Base-by-base conservation (phyloP, 92 coral and sea anemone genomes). In the Porites evermanni region DNA sequence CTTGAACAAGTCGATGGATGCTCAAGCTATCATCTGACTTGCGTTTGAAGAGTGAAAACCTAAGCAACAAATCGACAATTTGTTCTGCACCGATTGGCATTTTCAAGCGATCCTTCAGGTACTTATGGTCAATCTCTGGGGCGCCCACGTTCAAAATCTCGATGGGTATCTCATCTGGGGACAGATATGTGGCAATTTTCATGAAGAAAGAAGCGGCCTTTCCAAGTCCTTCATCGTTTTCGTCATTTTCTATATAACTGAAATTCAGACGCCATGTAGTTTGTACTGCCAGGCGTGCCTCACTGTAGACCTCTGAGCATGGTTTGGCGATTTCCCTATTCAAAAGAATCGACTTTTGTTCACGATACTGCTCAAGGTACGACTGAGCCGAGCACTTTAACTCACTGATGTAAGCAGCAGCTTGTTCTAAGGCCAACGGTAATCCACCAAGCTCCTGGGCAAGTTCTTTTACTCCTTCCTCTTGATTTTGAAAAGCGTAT, bases 371-470 rank as follows among this genome's bases (percentile, higher is more conserved):
- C 10, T 77, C 70, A 44, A 82, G 79, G 78, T 91, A 91, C 1
- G 29, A 18, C 4, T 70, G 68, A 47, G 82, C 70, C 11, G 88
- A 50, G 47, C 77, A 53, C 1, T 63, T 58, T 8, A 82, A 79
- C 12, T 56, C 71, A 21, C 67, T 82, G 50, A 91, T 87, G 59
- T 87, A 81, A 4, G 94, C 88, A 24, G 85, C 81, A 9, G 94
- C 94, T 82, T 91, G 94, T 24, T 91, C 94, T 54, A 91, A 64
- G 18, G 94, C 94, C 56, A 91, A 67, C 1, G 94, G 94, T 3
- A 87, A 69, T 4, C 83, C 58, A 29, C 94, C 94, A 18, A 91
- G 91, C 72, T 87, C 88, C 13, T 61, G 59, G 72, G 64, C 72
- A 32, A 91, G 83, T 47, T 59, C 83, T 18, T 10, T 24, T 5